phyloP scores from a whole-genome alignment of 2,113 vertebrate species.

The Diphyllodes magnificus region DNA sequence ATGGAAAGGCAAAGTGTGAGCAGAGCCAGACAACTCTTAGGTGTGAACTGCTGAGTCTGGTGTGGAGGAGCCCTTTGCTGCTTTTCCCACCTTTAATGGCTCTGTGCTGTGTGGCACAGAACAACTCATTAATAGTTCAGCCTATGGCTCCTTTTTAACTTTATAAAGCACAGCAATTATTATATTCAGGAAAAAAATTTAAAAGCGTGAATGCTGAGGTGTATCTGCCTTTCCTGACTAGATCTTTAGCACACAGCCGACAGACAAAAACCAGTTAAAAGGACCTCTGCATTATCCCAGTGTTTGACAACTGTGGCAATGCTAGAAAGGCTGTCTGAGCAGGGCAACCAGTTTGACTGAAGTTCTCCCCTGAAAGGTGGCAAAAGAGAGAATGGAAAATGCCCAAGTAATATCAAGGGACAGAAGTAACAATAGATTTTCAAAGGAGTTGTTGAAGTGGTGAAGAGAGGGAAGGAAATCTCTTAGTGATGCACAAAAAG shows the following conservation, averaged over 20 bases:
- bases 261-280: neutral
- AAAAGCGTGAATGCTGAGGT: neutral
- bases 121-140: neutral
- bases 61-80: neutral
- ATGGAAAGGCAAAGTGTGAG: neutral
- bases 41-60: neutral
- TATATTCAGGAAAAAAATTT: neutral
- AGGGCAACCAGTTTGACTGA: neutral
- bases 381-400: neutral
- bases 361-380: neutral
- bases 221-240: constrained; percentile 14
- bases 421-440: neutral
- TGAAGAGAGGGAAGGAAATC: neutral
- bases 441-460: neutral
- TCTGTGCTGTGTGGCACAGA: neutral
- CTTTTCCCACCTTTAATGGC: neutral
- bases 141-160: neutral
- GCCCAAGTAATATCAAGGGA: neutral
- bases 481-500: neutral
- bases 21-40: neutral
- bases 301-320: neutral
- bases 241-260: neutral
- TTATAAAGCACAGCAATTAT: neutral
- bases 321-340: neutral
- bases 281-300: neutral